These are phyloP conservation scores for Synanthedon andrenaeformis DNA, from an alignment of 2,888 invertebrate species.

Conservation along the genomic window DNA sequence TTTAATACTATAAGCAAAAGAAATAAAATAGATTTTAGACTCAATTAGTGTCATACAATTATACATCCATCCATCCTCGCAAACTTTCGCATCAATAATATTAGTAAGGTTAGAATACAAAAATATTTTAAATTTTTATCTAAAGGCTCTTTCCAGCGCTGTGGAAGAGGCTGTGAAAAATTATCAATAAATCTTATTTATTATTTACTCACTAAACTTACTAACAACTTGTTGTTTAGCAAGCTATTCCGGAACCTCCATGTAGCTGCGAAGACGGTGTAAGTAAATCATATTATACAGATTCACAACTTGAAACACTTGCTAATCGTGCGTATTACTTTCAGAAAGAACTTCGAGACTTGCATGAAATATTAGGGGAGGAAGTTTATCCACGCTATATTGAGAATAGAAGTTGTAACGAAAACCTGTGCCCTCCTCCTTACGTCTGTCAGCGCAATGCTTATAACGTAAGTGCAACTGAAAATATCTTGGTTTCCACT, in stretches of 20 bases:
- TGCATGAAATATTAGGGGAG: constrained; percentile 19
- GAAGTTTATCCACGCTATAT: constrained; percentile 33
- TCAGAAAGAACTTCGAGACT: constrained; percentile 12
- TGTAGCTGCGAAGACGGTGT: constrained; percentile 33
- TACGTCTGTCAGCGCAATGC: constrained; percentile 35
- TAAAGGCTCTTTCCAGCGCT: too few relatives aligned
- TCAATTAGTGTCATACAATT: too few relatives aligned
- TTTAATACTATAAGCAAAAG: too few relatives aligned
- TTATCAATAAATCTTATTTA: too few relatives aligned
- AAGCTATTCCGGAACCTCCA: constrained; percentile 28
- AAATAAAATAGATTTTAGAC: too few relatives aligned
- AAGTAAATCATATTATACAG: constrained; percentile 13
- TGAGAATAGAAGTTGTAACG: constrained; percentile 32
- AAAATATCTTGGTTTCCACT: too few relatives aligned
- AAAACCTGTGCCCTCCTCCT: constrained; percentile 26
- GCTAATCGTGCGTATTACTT: neutral
- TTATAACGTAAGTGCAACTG: constrained; percentile 32
- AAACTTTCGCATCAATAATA: too few relatives aligned
- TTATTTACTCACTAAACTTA: too few relatives aligned
- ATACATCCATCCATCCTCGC: too few relatives aligned
- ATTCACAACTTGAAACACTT: neutral
- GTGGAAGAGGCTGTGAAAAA: too few relatives aligned
- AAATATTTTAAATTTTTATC: too few relatives aligned
- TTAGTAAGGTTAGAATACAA: too few relatives aligned
- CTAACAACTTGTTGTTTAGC: constrained; percentile 16